A percentile compares a stretch with the other conserved stretches of the same genome.
Evolutionary conservation across 2,888 invertebrate genomes (phyloP).

Genomic region (Alentia gelatinosa): DNA sequence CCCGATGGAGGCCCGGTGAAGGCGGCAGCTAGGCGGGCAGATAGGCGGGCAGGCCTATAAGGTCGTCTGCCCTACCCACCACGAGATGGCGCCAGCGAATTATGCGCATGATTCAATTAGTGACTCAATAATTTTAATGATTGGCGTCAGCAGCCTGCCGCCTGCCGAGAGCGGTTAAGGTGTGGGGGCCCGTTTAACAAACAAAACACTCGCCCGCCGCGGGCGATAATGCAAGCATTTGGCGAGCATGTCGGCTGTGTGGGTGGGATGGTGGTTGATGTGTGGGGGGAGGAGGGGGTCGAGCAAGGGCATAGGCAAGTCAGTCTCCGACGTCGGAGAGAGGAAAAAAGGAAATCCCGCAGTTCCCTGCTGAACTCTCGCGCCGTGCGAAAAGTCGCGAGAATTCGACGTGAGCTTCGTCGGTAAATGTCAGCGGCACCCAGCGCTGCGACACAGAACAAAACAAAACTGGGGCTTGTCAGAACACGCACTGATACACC

Average conservation of each 20-base stretch:
- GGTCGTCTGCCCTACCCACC: background rate
- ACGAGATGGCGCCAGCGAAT: background rate
- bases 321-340: background rate
- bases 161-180: background rate
- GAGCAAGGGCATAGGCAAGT: background rate
- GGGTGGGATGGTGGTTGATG: background rate
- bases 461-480: background rate
- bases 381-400: background rate
- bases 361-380: background rate
- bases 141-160: background rate
- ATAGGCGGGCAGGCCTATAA: background rate
- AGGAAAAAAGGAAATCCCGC: background rate
- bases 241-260: background rate
- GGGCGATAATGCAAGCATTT: background rate
- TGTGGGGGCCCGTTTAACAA: background rate
- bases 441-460: background rate
- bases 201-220: slow-evolving; percentile 6
- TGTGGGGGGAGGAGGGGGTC: background rate
- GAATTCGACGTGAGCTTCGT: background rate
- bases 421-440: background rate
- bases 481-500: background rate
- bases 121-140: slow-evolving; percentile 47
- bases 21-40: too few relatives aligned
- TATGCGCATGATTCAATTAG: slow-evolving; percentile 43
- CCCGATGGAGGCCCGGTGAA: background rate